Percentiles rank a stretch among this genome's conserved stretches.
These are phyloP conservation scores for Camelus bactrianus DNA, from an alignment of 2,113 vertebrate genomes.

Conservation along the genomic window DNA sequence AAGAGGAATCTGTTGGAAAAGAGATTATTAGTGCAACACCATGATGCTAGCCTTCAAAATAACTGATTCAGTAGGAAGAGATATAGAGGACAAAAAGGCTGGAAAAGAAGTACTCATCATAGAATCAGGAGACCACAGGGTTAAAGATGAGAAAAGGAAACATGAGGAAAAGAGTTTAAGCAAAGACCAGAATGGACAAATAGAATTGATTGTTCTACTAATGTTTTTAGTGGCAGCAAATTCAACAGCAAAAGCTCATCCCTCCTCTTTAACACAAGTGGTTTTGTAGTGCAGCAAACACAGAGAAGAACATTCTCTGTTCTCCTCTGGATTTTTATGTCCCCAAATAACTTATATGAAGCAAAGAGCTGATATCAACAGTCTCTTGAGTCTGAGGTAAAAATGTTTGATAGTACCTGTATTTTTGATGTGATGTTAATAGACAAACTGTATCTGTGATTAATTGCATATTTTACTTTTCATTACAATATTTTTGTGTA, in stretches of 20 bases:
- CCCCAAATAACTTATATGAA: neutral
- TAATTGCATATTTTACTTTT: slow-evolving; percentile 9
- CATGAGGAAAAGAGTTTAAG: neutral
- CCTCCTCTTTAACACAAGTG: neutral
- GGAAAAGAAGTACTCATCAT: slow-evolving; percentile 1
- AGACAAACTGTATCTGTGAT: neutral
- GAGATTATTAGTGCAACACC: neutral
- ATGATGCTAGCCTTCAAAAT: neutral
- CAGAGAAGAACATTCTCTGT: neutral
- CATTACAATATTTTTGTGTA: neutral
- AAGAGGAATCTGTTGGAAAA: neutral
- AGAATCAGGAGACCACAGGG: neutral
- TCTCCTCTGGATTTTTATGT: neutral
- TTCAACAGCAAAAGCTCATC: slow-evolving; percentile 32
- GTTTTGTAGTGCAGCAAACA: neutral
- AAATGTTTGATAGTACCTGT: neutral
- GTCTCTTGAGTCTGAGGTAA: neutral
- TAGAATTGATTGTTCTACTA: neutral
- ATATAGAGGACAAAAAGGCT: neutral
- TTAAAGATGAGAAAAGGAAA: slow-evolving; percentile 27
- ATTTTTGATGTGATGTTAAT: neutral
- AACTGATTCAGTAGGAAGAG: slow-evolving; percentile 20
- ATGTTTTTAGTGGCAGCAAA: slow-evolving; percentile 28
- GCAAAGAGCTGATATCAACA: neutral
- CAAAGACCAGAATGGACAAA: neutral